Conservation (phyloP, 2,888 invertebrate species). For the Temnothorax ravouxi region DNA sequence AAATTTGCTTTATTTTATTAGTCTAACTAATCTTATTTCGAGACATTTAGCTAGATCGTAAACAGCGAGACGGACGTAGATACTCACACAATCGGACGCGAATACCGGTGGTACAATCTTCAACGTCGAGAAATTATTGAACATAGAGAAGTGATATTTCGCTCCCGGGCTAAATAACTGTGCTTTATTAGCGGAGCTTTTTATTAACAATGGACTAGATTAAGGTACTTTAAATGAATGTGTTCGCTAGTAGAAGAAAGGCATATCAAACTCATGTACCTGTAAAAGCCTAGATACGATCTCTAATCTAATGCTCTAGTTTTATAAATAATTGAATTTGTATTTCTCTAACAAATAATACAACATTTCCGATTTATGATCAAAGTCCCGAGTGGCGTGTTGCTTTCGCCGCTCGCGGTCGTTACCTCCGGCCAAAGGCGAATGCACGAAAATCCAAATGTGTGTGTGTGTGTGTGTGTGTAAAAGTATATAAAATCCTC, state of each 20-base stretch:
- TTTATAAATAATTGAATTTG: constrained; percentile 72
- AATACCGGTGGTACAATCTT: constrained; percentile 13
- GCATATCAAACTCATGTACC: not conserved
- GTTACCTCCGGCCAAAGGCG: no score
- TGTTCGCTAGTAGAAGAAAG: constrained; percentile 10
- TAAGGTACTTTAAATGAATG: constrained; percentile 9
- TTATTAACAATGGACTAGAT: constrained; percentile 4
- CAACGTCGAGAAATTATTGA: constrained; percentile 24
- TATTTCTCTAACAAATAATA: constrained; percentile 64
- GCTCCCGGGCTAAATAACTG: not conserved
- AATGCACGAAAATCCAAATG: no score
- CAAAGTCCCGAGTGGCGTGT: no score
- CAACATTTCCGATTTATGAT: no score
- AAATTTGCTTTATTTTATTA: constrained; percentile 7
- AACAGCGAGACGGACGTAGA: constrained; percentile 3
- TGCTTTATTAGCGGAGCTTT: constrained; percentile 14
- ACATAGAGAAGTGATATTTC: not conserved
- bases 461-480: no score
- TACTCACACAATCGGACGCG: not conserved
- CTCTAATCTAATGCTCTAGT: constrained; percentile 54
- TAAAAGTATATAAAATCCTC: no score
- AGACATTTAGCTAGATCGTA: constrained; percentile 2
- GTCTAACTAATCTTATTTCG: constrained; percentile 4
- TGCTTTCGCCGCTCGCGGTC: no score
- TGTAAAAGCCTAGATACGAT: constrained; percentile 30